These are phyloP conservation scores for Tolmerus cingulatus DNA, from an alignment of 2,888 invertebrate species.

Conservation along the genomic window DNA sequence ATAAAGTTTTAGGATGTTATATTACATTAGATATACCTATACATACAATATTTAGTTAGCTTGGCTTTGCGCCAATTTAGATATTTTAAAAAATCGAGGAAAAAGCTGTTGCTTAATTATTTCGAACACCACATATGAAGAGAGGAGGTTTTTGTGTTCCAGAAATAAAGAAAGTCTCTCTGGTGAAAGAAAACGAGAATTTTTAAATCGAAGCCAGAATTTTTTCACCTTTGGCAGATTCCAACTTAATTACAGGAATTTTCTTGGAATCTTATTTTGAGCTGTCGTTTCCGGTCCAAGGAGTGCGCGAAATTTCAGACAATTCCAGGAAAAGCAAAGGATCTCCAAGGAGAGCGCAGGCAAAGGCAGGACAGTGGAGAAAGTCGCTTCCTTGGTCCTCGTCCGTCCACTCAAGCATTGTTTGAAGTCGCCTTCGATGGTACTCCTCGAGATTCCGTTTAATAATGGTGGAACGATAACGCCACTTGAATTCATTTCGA, in stretches of 20 bases:
- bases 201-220: neutral
- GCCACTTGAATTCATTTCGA: constrained; percentile 18
- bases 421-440: neutral
- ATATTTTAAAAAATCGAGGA: neutral
- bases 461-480: constrained; percentile 4
- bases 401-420: neutral
- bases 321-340: neutral
- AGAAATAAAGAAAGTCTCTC: neutral
- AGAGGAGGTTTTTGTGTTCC: neutral
- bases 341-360: neutral
- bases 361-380: neutral
- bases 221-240: neutral
- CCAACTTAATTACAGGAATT: neutral
- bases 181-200: neutral
- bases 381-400: neutral
- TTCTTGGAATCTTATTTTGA: neutral
- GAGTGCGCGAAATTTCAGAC: neutral
- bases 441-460: neutral
- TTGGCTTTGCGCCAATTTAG: neutral
- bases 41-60: no score
- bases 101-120: neutral
- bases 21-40: no score
- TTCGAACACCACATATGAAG: neutral
- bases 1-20: no score
- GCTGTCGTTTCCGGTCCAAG: neutral